Evolutionary conservation across 2,797 vertebrate genomes (phyloP).

Genomic region (Bovichtus diacanthus): DNA sequence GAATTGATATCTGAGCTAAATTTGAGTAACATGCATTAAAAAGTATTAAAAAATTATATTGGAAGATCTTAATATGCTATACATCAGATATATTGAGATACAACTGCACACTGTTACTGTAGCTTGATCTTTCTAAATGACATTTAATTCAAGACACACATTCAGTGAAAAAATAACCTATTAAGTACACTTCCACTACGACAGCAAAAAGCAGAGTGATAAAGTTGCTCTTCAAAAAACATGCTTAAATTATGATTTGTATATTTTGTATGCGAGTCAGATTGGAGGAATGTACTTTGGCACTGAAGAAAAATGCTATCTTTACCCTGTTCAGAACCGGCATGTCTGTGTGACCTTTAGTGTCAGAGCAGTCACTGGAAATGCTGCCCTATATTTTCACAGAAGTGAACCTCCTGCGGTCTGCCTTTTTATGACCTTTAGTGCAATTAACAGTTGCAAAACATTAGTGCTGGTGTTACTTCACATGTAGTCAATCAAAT

Average conservation of each 20-base stretch:
- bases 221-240: neutral
- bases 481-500: constrained; percentile 80
- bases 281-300: neutral
- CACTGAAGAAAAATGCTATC: neutral
- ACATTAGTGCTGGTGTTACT: constrained; percentile 70
- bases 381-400: constrained; percentile 30
- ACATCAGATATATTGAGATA: neutral
- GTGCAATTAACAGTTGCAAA: constrained; percentile 76
- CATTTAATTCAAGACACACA: neutral
- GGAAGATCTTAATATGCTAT: neutral
- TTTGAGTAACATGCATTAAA: neutral
- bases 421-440: constrained; percentile 72
- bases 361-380: constrained; percentile 22
- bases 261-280: neutral
- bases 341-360: neutral
- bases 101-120: neutral
- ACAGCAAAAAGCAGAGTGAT: neutral
- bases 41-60: neutral
- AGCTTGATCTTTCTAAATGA: neutral
- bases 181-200: neutral
- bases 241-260: neutral
- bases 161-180: no score
- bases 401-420: constrained; percentile 45
- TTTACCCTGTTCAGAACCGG: neutral
- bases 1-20: neutral